Base-by-base conservation (phyloP, 2,888 invertebrate genomes). In the Merodon equestris region DNA sequence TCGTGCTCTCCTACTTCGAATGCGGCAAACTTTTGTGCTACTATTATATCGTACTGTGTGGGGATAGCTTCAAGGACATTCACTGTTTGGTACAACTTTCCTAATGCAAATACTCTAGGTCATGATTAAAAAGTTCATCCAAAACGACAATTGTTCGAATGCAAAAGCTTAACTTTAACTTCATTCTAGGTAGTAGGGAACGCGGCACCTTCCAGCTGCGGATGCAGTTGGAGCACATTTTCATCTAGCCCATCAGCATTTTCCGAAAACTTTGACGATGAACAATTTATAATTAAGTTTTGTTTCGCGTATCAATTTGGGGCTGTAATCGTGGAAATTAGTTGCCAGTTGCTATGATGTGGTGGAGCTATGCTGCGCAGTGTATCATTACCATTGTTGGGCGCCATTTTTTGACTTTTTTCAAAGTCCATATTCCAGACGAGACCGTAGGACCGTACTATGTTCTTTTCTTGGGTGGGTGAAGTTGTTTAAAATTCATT, bases 251-350 rank as follows among this genome's bases (percentile, higher is more conserved):
- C n/a, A 27, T 27, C 27, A 27, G 27, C 27, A 7, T 27, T 27
- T 17, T 27, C n/a, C 13, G 1, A 4, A 47, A 56, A 66, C 19
- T 66, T 56, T 12, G 1, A 50, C 56, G 34, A 57, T 50, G 19
- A 34, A 70, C 48, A 50, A 61, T 61, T 61, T 40, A 44, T 50
- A 56, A 56, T 56, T 56, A 61, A 54, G 42, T 71, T 56, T 63
- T 54, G 40, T 61, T 63, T 56, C 48, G 17, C 34, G 54, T 61
- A 63, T 71, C 61, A 71, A 71, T 63, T 71, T 61, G 38, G 47
- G 61, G 54, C 48, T 48, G 54, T 61, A 63, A 56, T 63, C 18
- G 56, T 18, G 42, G 13, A 48, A 54, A 54, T 70, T 61, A 47
- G 40, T 61, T 70, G 17, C 40, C 17, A 53, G 38, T 51, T 36